Conservation (phyloP, 2,888 invertebrate species). For the Drosophila pegasa region DNA sequence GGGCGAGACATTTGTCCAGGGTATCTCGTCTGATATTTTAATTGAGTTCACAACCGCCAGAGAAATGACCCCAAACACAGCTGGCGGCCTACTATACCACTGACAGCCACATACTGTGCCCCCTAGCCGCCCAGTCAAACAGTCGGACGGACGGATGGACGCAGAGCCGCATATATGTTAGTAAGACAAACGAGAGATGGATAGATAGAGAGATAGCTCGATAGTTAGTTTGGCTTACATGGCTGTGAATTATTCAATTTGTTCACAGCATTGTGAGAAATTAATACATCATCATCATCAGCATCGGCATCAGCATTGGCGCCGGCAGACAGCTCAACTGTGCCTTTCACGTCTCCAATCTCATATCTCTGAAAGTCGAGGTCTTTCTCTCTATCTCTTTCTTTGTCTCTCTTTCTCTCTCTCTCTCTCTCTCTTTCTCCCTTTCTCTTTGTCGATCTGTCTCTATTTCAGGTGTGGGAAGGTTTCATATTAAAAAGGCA, state of each 20-base stretch:
- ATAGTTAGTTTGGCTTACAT: slow-evolving; percentile 36
- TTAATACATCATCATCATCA: slow-evolving; percentile 66
- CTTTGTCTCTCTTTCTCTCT: neutral
- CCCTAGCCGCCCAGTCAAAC: slow-evolving; percentile 10
- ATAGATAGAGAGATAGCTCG: slow-evolving; percentile 26
- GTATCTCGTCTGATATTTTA: slow-evolving; percentile 69
- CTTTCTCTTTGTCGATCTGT: neutral
- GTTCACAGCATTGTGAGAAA: slow-evolving; percentile 72
- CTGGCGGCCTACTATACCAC: slow-evolving; percentile 61
- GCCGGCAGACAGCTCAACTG: slow-evolving; percentile 47
- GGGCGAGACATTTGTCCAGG: slow-evolving; percentile 4
- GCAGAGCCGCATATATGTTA: slow-evolving; percentile 4
- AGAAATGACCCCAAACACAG: slow-evolving; percentile 59
- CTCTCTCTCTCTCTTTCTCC: slow-evolving; percentile 2
- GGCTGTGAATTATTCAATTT: slow-evolving; percentile 67
- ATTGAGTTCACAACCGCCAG: slow-evolving; percentile 74
- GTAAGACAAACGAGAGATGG: slow-evolving; percentile 19
- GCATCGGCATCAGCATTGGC: slow-evolving; percentile 50
- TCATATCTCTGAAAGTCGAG: slow-evolving; percentile 11
- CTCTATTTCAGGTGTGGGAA: slow-evolving; percentile 33
- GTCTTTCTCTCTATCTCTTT: neutral
- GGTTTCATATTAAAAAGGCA: slow-evolving; percentile 47
- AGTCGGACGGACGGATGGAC: neutral
- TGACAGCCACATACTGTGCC: slow-evolving; percentile 75
- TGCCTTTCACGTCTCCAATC: slow-evolving; percentile 44